These are phyloP conservation scores for Diabrotica virgifera DNA, from an alignment of 1,140 invertebrate species.

Conservation along the genomic window DNA sequence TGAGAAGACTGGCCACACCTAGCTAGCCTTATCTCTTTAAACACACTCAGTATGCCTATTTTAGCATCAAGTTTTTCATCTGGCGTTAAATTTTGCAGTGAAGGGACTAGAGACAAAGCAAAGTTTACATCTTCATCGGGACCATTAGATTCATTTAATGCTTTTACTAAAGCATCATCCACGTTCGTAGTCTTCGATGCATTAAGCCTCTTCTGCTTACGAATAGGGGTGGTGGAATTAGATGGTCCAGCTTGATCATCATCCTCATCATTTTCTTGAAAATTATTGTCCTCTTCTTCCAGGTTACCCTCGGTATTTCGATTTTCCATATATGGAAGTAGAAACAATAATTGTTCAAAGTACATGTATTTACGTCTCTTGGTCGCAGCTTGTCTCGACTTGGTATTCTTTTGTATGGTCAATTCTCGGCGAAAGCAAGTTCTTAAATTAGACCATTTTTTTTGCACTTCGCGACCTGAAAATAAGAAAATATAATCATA, in stretches of 20 bases:
- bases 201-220: slow-evolving; percentile 11
- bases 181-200: slow-evolving; percentile 6
- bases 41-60: slow-evolving; percentile 19
- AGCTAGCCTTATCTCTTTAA: slow-evolving; percentile 15
- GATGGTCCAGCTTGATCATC: slow-evolving; percentile 13
- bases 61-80: slow-evolving; percentile 27
- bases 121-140: slow-evolving; percentile 19
- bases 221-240: slow-evolving; percentile 9
- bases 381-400: neutral
- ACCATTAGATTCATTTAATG: slow-evolving; percentile 18
- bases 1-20: neutral
- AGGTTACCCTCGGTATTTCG: slow-evolving; percentile 14
- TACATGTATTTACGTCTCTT: neutral
- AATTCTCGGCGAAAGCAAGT: neutral
- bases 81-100: slow-evolving; percentile 15
- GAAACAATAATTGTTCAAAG: neutral
- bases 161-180: slow-evolving; percentile 18
- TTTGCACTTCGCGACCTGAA: no score
- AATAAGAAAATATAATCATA: no score
- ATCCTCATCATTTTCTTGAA: slow-evolving; percentile 17
- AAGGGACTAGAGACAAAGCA: slow-evolving; percentile 19
- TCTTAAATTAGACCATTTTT: no score
- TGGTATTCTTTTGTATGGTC: neutral
- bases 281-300: slow-evolving; percentile 15
- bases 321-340: slow-evolving; percentile 4